A percentile compares a stretch with the other conserved stretches of the same genome.
Evolutionary conservation across 2,888 invertebrate species (phyloP).

Genomic region (Xylota segnis): DNA sequence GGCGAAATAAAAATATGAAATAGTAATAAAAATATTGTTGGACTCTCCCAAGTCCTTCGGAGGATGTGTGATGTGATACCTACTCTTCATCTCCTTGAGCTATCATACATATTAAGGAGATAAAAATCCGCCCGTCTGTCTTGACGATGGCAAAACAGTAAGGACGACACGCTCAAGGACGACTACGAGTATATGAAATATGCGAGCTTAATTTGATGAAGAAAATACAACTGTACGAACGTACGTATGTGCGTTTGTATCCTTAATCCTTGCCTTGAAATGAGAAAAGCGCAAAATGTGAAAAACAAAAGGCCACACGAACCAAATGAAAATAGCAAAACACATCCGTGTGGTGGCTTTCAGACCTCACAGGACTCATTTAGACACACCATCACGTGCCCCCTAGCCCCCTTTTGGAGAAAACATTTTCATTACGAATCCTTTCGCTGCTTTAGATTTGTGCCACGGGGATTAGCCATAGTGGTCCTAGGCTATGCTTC

Average conservation of each 20-base stretch:
- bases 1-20: conserved; percentile 51
- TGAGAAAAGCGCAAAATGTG: conserved; percentile 17
- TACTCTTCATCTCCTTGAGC: conserved; percentile 1
- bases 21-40: conserved; percentile 50
- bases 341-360: not conserved
- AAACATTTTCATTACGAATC: conserved; percentile 54
- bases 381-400: conserved; percentile 52
- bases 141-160: conserved; percentile 24
- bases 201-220: conserved; percentile 51
- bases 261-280: conserved; percentile 45
- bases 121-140: conserved; percentile 32
- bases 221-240: conserved; percentile 49
- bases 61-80: conserved; percentile 9
- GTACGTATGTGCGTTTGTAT: too few relatives aligned
- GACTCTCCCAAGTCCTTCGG: conserved; percentile 43
- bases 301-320: conserved; percentile 24
- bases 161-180: conserved; percentile 27
- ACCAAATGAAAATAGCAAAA: not conserved
- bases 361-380: conserved; percentile 53
- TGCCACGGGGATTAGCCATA: conserved; percentile 50
- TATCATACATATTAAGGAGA: conserved; percentile 22
- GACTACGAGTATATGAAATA: conserved; percentile 43
- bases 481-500: conserved; percentile 18
- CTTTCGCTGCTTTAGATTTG: conserved; percentile 41
- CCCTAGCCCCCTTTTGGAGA: conserved; percentile 18